phyloP scores from a whole-genome alignment of 23 tunicate species.

The Pegea sp. region DNA sequence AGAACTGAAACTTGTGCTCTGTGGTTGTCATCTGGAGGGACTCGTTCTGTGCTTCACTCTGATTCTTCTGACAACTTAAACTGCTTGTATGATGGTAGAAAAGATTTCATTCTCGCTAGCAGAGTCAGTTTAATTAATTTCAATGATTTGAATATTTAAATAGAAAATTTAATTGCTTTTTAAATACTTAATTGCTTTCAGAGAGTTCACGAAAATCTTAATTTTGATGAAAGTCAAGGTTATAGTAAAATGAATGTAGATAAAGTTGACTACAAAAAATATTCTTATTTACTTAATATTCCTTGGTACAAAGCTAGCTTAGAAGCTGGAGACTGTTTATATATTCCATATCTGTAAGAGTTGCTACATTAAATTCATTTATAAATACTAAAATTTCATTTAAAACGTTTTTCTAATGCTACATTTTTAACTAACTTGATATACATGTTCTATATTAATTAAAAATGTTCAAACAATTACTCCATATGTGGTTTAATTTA shows the following conservation, averaged over 20 bases:
- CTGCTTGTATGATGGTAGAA: not conserved
- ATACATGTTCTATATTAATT: no score
- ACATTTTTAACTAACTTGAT: no score
- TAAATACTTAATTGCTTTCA: not conserved
- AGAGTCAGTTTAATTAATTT: not conserved
- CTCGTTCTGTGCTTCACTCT: not conserved
- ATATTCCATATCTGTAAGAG: not conserved
- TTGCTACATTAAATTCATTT: no score
- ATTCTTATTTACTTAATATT: not conserved
- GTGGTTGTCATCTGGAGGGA: conserved; percentile 1
- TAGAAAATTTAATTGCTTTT: not conserved
- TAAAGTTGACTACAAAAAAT: not conserved
- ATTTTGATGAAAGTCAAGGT: not conserved
- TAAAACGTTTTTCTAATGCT: no score
- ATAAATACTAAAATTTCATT: no score
- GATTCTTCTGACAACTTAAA: conserved; percentile 1
- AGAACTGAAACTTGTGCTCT: not conserved
- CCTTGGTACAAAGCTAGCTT: not conserved
- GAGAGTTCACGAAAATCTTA: not conserved
- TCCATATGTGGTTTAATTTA: no score
- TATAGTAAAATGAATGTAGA: not conserved
- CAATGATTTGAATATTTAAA: not conserved
- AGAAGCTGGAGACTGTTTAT: not conserved
- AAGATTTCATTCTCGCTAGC: not conserved
- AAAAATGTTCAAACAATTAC: no score